Conservation (phyloP, 2,888 invertebrate species). For the Amphimallon solstitiale region DNA sequence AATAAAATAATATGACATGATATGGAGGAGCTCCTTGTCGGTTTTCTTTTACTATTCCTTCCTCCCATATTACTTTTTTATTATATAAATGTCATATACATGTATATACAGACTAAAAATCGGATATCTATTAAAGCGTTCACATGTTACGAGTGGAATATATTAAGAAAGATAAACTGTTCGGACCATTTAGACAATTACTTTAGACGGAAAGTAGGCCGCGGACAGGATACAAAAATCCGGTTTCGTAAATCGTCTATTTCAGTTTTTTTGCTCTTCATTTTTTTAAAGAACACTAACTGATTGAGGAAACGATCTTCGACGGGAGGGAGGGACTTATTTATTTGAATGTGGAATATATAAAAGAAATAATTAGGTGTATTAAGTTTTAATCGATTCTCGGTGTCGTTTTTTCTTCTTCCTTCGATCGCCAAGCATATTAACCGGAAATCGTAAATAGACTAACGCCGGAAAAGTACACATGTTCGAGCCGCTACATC, state of each 20-base stretch:
- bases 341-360: conserved; percentile 29
- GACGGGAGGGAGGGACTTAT: conserved; percentile 17
- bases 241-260: conserved; percentile 40
- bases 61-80: too few species aligned
- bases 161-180: conserved; percentile 33
- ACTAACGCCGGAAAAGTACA: background rate
- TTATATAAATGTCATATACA: too few species aligned
- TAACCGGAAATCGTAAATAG: background rate
- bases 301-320: background rate
- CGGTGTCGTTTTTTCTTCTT: background rate
- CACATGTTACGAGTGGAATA: conserved; percentile 14
- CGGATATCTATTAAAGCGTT: background rate
- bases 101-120: too few species aligned
- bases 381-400: conserved; percentile 21
- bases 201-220: conserved; percentile 36
- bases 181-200: conserved; percentile 32
- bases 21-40: too few species aligned
- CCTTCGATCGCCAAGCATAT: too few species aligned
- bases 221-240: conserved; percentile 37
- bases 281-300: background rate
- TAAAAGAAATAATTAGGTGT: conserved; percentile 26
- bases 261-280: conserved; percentile 21
- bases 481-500: background rate
- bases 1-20: background rate
- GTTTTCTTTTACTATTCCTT: too few species aligned